Conservation (phyloP, 2,797 vertebrate species). For the Florisuga fusca region DNA sequence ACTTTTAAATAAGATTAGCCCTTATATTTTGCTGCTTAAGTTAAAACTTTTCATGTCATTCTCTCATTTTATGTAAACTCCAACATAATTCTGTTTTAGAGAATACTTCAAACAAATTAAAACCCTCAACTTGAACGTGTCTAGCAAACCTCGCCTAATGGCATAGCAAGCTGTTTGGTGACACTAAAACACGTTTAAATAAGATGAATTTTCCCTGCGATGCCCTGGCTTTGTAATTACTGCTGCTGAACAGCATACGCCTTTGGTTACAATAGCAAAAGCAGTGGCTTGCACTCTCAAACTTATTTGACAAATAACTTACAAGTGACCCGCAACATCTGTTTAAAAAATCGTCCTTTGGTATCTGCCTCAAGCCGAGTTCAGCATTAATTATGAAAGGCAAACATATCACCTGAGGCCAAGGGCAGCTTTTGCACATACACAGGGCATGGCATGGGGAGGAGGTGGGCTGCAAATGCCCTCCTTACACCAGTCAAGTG, state of each 20-base stretch:
- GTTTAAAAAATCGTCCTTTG: slow-evolving; percentile 48
- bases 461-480: background rate
- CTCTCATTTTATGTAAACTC: slow-evolving; percentile 85
- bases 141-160: slow-evolving; percentile 76
- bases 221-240: slow-evolving; percentile 79
- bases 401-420: slow-evolving; percentile 62
- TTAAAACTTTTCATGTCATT: slow-evolving; percentile 88
- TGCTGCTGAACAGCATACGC: slow-evolving; percentile 19
- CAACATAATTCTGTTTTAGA: slow-evolving; percentile 81
- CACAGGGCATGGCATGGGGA: background rate
- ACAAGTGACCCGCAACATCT: slow-evolving; percentile 57
- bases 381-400: slow-evolving; percentile 71
- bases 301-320: slow-evolving; percentile 63
- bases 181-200: slow-evolving; percentile 77
- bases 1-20: slow-evolving; percentile 87
- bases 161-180: slow-evolving; percentile 74
- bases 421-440: slow-evolving; percentile 36
- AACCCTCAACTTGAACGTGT: slow-evolving; percentile 80
- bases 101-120: slow-evolving; percentile 84
- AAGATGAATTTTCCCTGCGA: slow-evolving; percentile 77
- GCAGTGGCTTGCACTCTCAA: slow-evolving; percentile 62
- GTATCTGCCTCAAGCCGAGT: slow-evolving; percentile 25
- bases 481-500: background rate
- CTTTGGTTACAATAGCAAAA: slow-evolving; percentile 68
- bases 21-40: slow-evolving; percentile 87